These are phyloP conservation scores for Alentia gelatinosa DNA, from an alignment of 2,888 invertebrate species.

Conservation along the genomic window DNA sequence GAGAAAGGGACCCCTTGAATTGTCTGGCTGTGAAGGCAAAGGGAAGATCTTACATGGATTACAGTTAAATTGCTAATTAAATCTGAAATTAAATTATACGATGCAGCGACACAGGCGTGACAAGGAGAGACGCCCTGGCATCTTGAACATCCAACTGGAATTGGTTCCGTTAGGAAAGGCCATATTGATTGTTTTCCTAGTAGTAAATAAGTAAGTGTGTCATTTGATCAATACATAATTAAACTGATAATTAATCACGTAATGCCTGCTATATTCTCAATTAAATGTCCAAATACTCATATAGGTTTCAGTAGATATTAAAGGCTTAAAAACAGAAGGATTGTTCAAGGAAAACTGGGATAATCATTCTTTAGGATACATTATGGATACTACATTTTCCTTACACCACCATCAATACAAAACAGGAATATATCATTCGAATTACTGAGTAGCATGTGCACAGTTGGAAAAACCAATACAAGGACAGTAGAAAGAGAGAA, in stretches of 20 bases:
- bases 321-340: neutral
- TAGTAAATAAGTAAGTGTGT: neutral
- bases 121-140: neutral
- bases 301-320: neutral
- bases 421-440: too few species aligned
- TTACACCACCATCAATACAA: too few species aligned
- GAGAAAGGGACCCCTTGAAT: neutral
- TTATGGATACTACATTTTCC: too few species aligned
- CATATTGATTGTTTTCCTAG: neutral
- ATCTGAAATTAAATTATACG: neutral
- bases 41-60: neutral
- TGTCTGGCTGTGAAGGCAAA: neutral
- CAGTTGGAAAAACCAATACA: too few species aligned
- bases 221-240: neutral
- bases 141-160: neutral
- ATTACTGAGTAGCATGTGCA: too few species aligned
- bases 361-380: too few species aligned
- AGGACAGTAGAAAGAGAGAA: too few species aligned
- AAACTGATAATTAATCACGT: neutral
- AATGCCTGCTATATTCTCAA: neutral
- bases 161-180: neutral
- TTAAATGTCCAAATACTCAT: neutral
- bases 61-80: neutral
- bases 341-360: too few species aligned
- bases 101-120: neutral